These are phyloP conservation scores for Chromis chromis DNA, from an alignment of 2,797 vertebrate species.

Conservation along the genomic window DNA sequence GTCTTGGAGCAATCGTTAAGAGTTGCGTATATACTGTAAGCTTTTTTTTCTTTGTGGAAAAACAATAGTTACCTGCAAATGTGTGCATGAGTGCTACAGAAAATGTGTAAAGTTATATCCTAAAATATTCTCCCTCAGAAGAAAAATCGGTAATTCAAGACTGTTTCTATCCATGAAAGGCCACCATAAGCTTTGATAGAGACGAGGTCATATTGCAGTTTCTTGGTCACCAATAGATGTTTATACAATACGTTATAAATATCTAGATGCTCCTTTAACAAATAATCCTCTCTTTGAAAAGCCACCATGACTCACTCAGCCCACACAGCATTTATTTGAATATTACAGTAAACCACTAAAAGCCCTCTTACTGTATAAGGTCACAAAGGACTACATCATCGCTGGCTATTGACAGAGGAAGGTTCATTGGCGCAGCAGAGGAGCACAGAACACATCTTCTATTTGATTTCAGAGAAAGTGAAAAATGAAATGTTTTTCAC, in stretches of 20 bases:
- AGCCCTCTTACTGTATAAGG: slow-evolving; percentile 52
- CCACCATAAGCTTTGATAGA: background rate
- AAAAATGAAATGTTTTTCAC: slow-evolving; percentile 8
- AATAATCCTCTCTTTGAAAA: slow-evolving; percentile 48
- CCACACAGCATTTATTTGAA: slow-evolving; percentile 59
- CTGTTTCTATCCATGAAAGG: slow-evolving; percentile 20
- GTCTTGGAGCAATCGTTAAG: slow-evolving; percentile 22
- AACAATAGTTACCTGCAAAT: background rate
- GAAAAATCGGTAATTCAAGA: too few species aligned
- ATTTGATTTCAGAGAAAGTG: slow-evolving; percentile 3
- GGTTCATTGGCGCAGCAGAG: background rate
- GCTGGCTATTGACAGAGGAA: slow-evolving; percentile 26
- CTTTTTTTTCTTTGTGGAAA: background rate
- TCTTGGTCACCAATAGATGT: slow-evolving; percentile 22
- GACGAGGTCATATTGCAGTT: background rate
- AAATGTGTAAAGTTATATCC: background rate
- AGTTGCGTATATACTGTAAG: slow-evolving; percentile 13
- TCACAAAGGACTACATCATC: slow-evolving; percentile 35
- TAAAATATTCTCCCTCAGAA: background rate
- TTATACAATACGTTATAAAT: slow-evolving; percentile 35
- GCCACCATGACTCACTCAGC: slow-evolving; percentile 60
- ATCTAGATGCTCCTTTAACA: slow-evolving; percentile 38
- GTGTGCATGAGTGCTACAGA: background rate
- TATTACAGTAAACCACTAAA: slow-evolving; percentile 55
- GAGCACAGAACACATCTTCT: slow-evolving; percentile 14